These are phyloP conservation scores for Tenthredo livida DNA, from an alignment of 2,888 invertebrate genomes.

Conservation along the genomic window DNA sequence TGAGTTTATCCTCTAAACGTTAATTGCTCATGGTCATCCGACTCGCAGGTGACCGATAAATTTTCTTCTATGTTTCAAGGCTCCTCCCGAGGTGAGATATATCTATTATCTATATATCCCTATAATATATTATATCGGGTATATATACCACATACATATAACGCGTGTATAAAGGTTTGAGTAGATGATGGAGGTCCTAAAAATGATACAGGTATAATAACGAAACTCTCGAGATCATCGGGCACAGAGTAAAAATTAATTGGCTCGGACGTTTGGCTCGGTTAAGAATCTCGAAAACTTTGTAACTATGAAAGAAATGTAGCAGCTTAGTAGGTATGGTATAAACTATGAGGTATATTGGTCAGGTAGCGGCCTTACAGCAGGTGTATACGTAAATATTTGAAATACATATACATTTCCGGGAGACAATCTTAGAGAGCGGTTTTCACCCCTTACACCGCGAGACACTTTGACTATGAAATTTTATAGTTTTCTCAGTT, in stretches of 20 bases:
- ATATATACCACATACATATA: not conserved
- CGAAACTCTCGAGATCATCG: constrained; percentile 13
- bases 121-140: not conserved
- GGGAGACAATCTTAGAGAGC: not conserved
- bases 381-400: constrained; percentile 32
- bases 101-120: constrained; percentile 33
- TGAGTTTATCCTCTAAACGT: not conserved
- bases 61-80: not conserved
- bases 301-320: not conserved
- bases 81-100: not conserved
- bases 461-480: constrained; percentile 31
- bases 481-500: constrained; percentile 35
- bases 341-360: not conserved
- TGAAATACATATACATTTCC: not conserved
- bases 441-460: not conserved
- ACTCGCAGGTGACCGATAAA: constrained; percentile 15
- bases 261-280: constrained; percentile 21
- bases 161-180: not conserved
- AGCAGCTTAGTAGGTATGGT: not conserved
- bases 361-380: not conserved
- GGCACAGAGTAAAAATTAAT: constrained; percentile 18
- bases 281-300: not conserved
- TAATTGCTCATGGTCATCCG: constrained; percentile 16
- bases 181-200: constrained; percentile 22
- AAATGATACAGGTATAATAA: constrained; percentile 25